These are phyloP conservation scores for Trogon melanurus DNA, from an alignment of 2,113 vertebrate species.

Conservation along the genomic window DNA sequence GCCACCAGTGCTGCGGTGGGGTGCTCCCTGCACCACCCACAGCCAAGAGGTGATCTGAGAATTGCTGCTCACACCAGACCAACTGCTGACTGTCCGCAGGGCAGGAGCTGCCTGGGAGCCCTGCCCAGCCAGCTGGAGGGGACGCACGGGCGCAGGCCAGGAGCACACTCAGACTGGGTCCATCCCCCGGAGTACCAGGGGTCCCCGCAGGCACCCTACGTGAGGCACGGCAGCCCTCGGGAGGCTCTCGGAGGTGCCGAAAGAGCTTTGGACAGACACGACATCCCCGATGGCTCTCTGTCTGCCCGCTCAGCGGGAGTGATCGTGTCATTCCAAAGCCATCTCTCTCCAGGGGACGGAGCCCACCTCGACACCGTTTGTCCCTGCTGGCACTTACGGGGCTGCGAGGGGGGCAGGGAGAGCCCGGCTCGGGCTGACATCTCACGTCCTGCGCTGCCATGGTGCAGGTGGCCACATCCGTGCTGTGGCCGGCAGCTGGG, in stretches of 20 bases:
- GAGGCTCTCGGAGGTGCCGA: conserved; percentile 41
- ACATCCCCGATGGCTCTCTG: conserved; percentile 91
- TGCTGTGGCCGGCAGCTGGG: not conserved
- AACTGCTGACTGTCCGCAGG: conserved; percentile 78
- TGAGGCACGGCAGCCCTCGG: not conserved
- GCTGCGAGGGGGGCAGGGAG: too few relatives aligned
- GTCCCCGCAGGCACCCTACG: fast-evolving
- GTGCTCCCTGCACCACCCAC: conserved; percentile 66
- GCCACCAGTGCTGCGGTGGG: not conserved
- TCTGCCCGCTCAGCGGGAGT: conserved; percentile 93
- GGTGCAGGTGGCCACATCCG: not conserved
- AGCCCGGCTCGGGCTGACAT: fast-evolving
- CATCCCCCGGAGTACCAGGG: fast-evolving
- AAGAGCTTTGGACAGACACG: conserved; percentile 94
- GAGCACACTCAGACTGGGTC: not conserved
- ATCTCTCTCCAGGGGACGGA: not conserved
- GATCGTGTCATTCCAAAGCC: conserved; percentile 99
- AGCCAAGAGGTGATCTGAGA: conserved; percentile 81
- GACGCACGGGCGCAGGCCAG: fast-evolving
- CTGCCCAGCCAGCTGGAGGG: fast-evolving
- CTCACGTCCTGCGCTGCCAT: not conserved
- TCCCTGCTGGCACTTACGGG: not conserved
- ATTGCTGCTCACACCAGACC: conserved; percentile 72
- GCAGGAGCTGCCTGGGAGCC: conserved; percentile 8
- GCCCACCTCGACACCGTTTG: fast-evolving